Conservation (phyloP, 2,797 vertebrate species). For the Lagocephalus sceleratus region DNA sequence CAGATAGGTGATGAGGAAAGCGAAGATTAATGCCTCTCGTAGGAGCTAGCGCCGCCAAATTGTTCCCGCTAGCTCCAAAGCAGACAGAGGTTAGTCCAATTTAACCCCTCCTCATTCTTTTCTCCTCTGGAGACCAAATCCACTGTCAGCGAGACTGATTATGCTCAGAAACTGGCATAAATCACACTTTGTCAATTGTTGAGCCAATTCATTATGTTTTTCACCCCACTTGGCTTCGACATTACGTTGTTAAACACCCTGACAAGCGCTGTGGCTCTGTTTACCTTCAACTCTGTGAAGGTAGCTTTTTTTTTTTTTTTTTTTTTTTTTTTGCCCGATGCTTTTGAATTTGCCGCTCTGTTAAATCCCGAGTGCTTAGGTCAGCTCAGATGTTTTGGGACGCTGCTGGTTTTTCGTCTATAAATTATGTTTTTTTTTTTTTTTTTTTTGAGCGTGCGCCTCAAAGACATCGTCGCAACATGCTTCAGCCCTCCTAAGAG, state of each 20-base stretch:
- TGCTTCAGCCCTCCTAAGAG: constrained; percentile 28
- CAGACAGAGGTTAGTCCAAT: constrained; percentile 64
- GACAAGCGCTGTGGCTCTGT: constrained; percentile 31
- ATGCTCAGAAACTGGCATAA: constrained; percentile 61
- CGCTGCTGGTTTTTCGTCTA: constrained; percentile 9
- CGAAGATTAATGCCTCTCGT: constrained; percentile 72
- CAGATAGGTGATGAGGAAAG: constrained; percentile 13
- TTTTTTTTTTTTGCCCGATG: constrained; percentile 12
- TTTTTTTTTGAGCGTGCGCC: no score
- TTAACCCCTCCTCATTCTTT: constrained; percentile 63
- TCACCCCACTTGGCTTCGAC: constrained; percentile 31
- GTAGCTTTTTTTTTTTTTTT: constrained; percentile 28
- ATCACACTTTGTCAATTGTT: constrained; percentile 72
- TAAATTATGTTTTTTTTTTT: background rate
- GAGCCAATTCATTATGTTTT: constrained; percentile 61
- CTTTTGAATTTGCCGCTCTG: background rate
- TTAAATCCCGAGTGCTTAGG: background rate
- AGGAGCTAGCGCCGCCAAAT: constrained; percentile 59
- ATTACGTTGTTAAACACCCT: constrained; percentile 47
- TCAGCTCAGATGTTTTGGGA: background rate
- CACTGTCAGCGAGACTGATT: constrained; percentile 54
- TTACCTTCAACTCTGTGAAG: constrained; percentile 24
- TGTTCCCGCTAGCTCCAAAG: constrained; percentile 54
- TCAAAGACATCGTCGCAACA: constrained; percentile 24
- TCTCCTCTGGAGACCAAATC: constrained; percentile 26